Evolutionary conservation across 2,888 invertebrate species (phyloP), one percentile per base, ranked within the genome.

Genomic region (Auanema sp.): DNA sequence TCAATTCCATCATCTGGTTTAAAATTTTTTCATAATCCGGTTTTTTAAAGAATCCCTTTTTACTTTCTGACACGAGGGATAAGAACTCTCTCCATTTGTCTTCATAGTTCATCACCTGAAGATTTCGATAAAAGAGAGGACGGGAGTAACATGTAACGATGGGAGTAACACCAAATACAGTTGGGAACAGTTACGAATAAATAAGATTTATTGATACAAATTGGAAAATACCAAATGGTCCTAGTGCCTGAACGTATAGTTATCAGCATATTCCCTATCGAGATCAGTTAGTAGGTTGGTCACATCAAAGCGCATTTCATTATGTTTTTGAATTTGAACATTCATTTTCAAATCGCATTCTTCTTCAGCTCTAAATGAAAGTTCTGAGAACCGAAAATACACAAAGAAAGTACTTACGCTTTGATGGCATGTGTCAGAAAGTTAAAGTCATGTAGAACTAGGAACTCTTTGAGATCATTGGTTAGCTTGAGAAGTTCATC

Each of bases 401-500:
- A 60, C 11, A n/a, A 23, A 6, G n/a, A 8, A 33, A 55, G n/a
- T 33, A 51, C 66, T 64, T 33, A 69, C 71, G 64, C 33, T 56
- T 69, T 69, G 70, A 97, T 96, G 0, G 95, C 92, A 83, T 96
- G 94, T 85, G 97, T 97, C 0, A 97, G 93, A 1, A 95, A 94
- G 51, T 94, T 94, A 84, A 98, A 98, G 86, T 98, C 97, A 85
- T 97, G 97, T 21, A 98, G 88, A 79, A 97, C 95, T 51, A 97
- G 87, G 85, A 96, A 98, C 84, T 98, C 96, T 83, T 97, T 97
- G 69, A 98, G 92, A 84, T 97, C 96, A 0, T 95, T 93, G 0
- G 96, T 94, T 33, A 98, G 87, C 85, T 96, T 96, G 91, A 95
- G 92, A 24, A 98, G 85, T 0, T 95, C 94, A 87, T 97, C 96